phyloP scores from a whole-genome alignment of 2,113 vertebrate species.

The Mola mola region DNA sequence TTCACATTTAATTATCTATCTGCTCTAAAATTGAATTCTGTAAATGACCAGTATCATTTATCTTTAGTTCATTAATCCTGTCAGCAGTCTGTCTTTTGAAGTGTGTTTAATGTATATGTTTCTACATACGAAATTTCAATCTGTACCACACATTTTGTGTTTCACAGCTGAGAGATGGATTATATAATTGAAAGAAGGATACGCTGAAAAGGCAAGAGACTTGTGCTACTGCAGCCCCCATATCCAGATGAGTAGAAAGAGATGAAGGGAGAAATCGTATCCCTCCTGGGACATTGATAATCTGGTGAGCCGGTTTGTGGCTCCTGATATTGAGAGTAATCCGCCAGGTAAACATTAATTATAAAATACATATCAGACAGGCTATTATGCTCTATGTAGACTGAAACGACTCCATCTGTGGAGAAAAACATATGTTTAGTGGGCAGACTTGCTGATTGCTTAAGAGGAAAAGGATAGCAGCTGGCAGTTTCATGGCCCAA shows the following conservation, averaged over 20 bases:
- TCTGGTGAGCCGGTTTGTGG: not conserved
- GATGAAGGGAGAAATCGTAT: not conserved
- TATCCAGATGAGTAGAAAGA: not conserved
- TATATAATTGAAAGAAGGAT: not conserved
- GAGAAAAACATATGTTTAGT: too few species aligned
- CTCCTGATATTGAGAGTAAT: constrained; percentile 2
- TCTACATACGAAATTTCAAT: not conserved
- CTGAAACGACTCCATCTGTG: not conserved
- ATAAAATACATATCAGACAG: not conserved
- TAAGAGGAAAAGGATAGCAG: too few species aligned
- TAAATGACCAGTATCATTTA: too few species aligned
- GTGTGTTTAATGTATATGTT: not conserved
- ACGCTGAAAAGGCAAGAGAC: not conserved
- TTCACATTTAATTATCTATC: too few species aligned
- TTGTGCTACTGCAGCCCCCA: not conserved
- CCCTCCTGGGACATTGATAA: not conserved
- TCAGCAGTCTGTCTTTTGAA: not conserved
- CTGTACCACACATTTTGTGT: not conserved
- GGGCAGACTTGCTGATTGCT: too few species aligned
- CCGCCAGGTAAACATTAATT: not conserved
- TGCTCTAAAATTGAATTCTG: too few species aligned
- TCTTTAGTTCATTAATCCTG: not conserved
- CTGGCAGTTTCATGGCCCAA: too few species aligned
- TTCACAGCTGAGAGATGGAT: too few species aligned
- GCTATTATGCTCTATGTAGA: not conserved